A percentile compares a stretch with the other conserved stretches of the same genome.
Conservation (phyloP, 2,113 vertebrate genomes). For the Lagopus leucura region DNA sequence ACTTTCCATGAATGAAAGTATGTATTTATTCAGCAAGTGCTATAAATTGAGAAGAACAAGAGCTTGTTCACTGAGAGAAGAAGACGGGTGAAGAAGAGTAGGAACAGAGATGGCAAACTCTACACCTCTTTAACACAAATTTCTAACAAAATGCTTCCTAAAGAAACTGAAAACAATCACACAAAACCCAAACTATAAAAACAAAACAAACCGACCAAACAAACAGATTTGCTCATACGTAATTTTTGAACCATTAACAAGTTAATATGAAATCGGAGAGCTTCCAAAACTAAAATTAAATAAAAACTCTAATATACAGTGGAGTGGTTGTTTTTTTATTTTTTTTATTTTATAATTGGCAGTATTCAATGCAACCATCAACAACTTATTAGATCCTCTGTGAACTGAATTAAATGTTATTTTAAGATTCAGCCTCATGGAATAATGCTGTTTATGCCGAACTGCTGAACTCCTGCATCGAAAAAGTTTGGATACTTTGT, state of each 20-base stretch:
- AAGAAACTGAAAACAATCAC: background rate
- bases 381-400: background rate
- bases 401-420: background rate
- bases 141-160: background rate
- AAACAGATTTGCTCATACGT: background rate
- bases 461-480: background rate
- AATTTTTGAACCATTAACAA: background rate
- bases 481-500: background rate
- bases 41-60: background rate
- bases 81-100: background rate
- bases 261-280: background rate
- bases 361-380: background rate
- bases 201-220: background rate
- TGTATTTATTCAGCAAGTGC: background rate
- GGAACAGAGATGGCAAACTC: background rate
- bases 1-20: background rate
- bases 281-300: background rate
- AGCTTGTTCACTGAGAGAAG: background rate
- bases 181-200: background rate
- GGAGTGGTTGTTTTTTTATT: background rate
- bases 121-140: fast-evolving
- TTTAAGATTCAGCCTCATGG: background rate
- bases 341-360: background rate
- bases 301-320: background rate
- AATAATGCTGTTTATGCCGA: background rate